Evolutionary conservation across 2,888 invertebrate species (phyloP), one percentile per base, ranked within the genome.

Genomic region (Diaperis boleti): DNA sequence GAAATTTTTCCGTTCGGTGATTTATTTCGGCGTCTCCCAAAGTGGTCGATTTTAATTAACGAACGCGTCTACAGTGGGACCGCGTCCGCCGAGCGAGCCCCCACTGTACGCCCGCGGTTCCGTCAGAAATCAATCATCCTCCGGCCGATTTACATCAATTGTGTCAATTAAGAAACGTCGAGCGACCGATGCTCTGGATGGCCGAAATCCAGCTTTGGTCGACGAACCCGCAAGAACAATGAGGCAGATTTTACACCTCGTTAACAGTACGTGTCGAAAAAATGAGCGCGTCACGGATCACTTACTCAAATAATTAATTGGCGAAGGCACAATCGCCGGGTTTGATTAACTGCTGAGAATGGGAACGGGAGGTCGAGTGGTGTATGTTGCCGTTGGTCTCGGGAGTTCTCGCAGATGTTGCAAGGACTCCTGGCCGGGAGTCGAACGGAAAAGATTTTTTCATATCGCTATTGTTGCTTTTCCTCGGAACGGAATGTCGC

Each of bases 1-100:
- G 37, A 52, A 59, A 56, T 62, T 62, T 62, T 62, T 62, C 44
- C 59, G 8, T 33, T 26, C 39, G n/a, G 35, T 62, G 57, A 62
- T 62, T 62, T 59, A 62, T 57, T 57, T 47, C 33, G 62, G 62
- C 41, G 56, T 62, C 56, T 62, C 62, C 33, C 62, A 49, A 55
- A 62, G 62, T 56, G 62, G 62, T 55, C 35, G 61, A 55, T 45
- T 54, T 45, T 61, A 61, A 61, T 61, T 61, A 61, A 55, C 47
- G 42, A 10, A 33, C 10, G 14, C 18, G 59, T 39, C 56, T 14
- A 20, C 44, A 14, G 29, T 41, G 39, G 39, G 39, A 39, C 39
- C 31, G 33, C 10, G 42, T n/a, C n/a, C n/a, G n/a, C n/a, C n/a
- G n/a, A n/a, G n/a, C n/a, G n/a, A 13, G 14, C 18, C 49, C 47